phyloP scores from a whole-genome alignment of 2,888 invertebrate species.

The Pediacus dermestoides region DNA sequence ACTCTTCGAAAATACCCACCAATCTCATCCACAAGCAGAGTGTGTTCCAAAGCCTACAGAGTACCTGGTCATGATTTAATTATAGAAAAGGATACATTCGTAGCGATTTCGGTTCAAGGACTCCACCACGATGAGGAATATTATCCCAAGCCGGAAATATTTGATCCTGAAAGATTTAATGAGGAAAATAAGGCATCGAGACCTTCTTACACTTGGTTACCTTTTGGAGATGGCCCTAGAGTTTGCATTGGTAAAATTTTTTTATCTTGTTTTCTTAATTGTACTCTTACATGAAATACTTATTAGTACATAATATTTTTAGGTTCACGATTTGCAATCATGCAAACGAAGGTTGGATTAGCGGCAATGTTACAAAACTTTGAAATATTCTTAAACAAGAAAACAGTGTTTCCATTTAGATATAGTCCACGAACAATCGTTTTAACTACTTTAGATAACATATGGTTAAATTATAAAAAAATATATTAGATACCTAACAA shows the following conservation, averaged over 20 bases:
- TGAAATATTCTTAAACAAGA: background rate
- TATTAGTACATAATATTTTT: background rate
- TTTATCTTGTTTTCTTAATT: no score
- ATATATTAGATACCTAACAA: no score
- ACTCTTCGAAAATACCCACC: conserved; percentile 43
- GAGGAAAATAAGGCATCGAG: conserved; percentile 23
- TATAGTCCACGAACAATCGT: background rate
- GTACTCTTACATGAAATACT: background rate
- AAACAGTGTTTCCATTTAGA: background rate
- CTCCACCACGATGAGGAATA: conserved; percentile 40
- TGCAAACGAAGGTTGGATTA: conserved; percentile 8
- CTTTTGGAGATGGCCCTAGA: conserved; percentile 25
- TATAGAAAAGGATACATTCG: conserved; percentile 37
- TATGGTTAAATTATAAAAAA: conserved; percentile 10
- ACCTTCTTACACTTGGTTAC: conserved; percentile 16
- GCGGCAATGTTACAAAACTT: conserved; percentile 2
- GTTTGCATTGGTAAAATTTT: conserved; percentile 30
- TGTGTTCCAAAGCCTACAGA: conserved; percentile 30
- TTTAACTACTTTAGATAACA: background rate
- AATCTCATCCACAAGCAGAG: conserved; percentile 25
- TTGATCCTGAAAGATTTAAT: conserved; percentile 23
- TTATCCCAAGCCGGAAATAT: conserved; percentile 34
- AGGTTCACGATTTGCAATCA: conserved; percentile 4
- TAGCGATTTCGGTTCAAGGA: conserved; percentile 31
- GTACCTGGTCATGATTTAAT: conserved; percentile 35